phyloP scores from a whole-genome alignment of 2,888 invertebrate genomes.

The Dynastes maya region DNA sequence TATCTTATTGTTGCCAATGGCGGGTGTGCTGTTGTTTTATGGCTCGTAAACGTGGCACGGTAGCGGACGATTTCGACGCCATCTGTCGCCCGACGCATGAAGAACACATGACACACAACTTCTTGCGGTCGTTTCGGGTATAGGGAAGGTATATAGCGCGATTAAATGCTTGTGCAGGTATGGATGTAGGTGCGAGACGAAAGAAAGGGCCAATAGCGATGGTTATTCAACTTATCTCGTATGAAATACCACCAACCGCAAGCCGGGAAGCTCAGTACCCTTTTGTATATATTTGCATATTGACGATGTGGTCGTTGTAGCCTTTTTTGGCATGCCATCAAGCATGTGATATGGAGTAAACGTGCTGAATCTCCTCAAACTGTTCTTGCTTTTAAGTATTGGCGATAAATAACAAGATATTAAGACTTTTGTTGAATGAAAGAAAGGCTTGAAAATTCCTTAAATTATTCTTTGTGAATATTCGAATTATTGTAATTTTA shows the following conservation, averaged over 20 bases:
- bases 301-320: background rate
- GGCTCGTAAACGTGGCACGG: conserved; percentile 57
- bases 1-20: conserved; percentile 43
- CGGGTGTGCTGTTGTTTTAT: conserved; percentile 54
- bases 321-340: background rate
- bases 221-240: background rate
- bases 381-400: background rate
- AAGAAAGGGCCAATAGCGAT: conserved; percentile 16
- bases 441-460: too few relatives aligned
- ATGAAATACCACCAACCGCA: conserved; percentile 24
- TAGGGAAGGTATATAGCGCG: conserved; percentile 18
- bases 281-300: background rate
- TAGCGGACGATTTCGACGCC: conserved; percentile 56
- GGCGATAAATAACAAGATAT: background rate
- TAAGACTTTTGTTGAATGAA: too few relatives aligned
- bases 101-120: conserved; percentile 46
- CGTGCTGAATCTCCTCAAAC: background rate
- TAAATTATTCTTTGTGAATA: too few relatives aligned
- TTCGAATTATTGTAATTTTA: too few relatives aligned
- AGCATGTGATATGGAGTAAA: background rate
- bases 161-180: conserved; percentile 11
- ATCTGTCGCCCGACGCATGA: conserved; percentile 53
- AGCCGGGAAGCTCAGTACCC: background rate
- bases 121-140: conserved; percentile 50
- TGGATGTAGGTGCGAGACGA: conserved; percentile 16